Evolutionary conservation across 1,140 invertebrate genomes (phyloP), one percentile per base, ranked within the genome.

Genomic region (Megalonaias nervosa): DNA sequence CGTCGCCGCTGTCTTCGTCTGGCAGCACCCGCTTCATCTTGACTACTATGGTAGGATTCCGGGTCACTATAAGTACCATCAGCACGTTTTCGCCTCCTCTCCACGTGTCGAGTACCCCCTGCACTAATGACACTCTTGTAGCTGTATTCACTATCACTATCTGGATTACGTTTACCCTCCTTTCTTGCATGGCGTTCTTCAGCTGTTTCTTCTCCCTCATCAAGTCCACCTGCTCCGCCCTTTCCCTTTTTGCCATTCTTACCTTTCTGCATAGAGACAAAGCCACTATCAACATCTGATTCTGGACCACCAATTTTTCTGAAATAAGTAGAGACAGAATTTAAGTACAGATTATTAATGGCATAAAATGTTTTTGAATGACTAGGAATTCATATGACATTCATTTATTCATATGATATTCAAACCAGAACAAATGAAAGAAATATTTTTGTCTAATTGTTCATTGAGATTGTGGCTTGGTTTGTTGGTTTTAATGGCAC

Each of bases 61-160:
- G 81, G 77, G 48, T 83, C 88, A 66, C 87, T 86, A 67, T 87
- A 87, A 2, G 88, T 90, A 3, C 89, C 89, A 75, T 90, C 89
- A 15, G 77, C 87, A 19, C 83, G 82, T 76, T 88, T 89, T 48
- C 84, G 73, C 23, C 87, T 77, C 48, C 90, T 76, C 19, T 76
- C 66, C 0, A 91, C 89, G 60, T 86, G 88, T 57, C 88, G 82
- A 17, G 88, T 90, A 17, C 90, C 90, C 9, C 89, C 89, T 19
- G 80, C 90, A 69, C 89, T 89, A 13, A 87, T 73, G 15, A 80
- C 67, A 82, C 87, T 89, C 71, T 77, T 84, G 71, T 90, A 90
- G 72, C 89, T 89, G 77, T 81, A 89, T 58, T 90, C 89, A 72
- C 87, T 89, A 76, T 88, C 89, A 61, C 87, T 89, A 56, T 84